Evolutionary conservation across 1,140 invertebrate species (phyloP), one percentile per base, ranked within the genome.

Genomic region (Bombyx mori): DNA sequence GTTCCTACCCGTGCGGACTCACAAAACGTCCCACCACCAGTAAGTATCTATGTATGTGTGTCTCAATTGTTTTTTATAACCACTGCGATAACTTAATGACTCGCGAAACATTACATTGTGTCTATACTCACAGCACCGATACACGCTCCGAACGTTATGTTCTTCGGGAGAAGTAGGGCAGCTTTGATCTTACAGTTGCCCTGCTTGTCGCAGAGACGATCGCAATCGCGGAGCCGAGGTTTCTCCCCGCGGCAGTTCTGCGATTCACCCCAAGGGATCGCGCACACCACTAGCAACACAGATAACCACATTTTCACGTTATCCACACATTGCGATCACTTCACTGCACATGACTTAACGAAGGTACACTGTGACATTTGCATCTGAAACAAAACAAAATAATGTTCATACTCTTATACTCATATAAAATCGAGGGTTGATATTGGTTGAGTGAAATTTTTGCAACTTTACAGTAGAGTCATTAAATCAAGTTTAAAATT

Each of bases 81-180:
- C 26, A 35, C 4, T 35, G 26, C 4, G 0, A 5, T 35, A 5
- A 35, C 0, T 35, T 35, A 2, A 35, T 18, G 48, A 18, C 12
- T 18, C 12, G 12, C 0, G 12, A 26, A 35, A 8, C 42, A 51
- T 51, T 35, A 35, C 42, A n/a, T 35, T 35, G 26, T 45, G 1
- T 8, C 9, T 8, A 59, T 59, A 63, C 81, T 86, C 57, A 89
- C 89, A 8, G 86, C 84, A 12, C 81, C 63, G 62, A 91, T 67
- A 4, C 89, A 89, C 0, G 88, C 88, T 53, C 88, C 81, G 44
- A 86, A 89, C 3, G 74, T 73, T 1, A 87, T 88, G 59, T 88
- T 89, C 44, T 85, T 87, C 1, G 91, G 90, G 60, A 91, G 64
- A 51, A 92, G 69, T 7, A 92, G 79, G 4, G 90, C 86, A 1